These are phyloP conservation scores for Strigamia maritima DNA, from an alignment of 2,888 invertebrate genomes.

Conservation along the genomic window DNA sequence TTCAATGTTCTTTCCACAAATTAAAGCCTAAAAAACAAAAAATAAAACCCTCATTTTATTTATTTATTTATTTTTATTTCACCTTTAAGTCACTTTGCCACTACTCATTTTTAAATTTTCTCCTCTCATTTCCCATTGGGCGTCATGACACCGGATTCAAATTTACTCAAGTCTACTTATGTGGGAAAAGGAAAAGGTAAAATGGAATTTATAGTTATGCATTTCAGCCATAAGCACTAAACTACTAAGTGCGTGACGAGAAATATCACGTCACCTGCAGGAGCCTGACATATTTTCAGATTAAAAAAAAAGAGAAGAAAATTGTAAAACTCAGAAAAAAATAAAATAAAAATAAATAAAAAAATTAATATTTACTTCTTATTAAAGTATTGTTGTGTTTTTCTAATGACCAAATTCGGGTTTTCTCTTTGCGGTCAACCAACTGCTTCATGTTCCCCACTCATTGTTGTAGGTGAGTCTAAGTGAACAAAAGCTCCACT, in stretches of 20 bases:
- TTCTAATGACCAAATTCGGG: too few relatives aligned
- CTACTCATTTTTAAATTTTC: constrained; percentile 5
- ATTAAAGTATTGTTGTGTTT: too few relatives aligned
- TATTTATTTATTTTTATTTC: not conserved
- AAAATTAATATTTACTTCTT: too few relatives aligned
- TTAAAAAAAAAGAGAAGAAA: not conserved
- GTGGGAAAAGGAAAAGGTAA: constrained; percentile 10
- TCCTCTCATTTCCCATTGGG: constrained; percentile 15
- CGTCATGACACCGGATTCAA: not conserved
- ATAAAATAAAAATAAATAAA: too few relatives aligned
- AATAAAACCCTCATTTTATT: not conserved
- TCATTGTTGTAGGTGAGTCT: too few relatives aligned
- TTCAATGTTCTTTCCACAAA: not conserved
- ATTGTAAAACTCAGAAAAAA: not conserved
- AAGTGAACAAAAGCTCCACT: too few relatives aligned
- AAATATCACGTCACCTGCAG: not conserved
- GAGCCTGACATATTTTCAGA: not conserved
- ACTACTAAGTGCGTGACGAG: not conserved
- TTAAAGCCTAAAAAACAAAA: not conserved
- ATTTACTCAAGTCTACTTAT: constrained; percentile 8
- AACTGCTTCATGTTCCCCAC: too few relatives aligned
- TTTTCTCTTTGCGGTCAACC: too few relatives aligned
- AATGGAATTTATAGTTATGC: constrained; percentile 6
- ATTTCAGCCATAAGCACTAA: constrained; percentile 10
- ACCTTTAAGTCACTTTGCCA: not conserved